Conservation (phyloP, 2,888 invertebrate species). For the Spisula solida region DNA sequence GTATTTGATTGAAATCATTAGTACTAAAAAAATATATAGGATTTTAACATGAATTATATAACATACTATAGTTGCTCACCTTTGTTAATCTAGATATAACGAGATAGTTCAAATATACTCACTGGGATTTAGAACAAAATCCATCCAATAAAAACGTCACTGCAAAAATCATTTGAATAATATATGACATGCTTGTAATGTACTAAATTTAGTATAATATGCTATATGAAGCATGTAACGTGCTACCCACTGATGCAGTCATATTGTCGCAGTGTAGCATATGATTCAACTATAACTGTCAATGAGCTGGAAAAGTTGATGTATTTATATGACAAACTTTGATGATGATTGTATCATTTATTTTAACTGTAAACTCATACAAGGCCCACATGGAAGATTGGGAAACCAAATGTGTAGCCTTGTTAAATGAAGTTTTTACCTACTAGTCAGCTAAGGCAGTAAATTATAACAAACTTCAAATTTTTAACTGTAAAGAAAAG, state of each 20-base stretch:
- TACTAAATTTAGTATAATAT: background rate
- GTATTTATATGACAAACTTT: background rate
- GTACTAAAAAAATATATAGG: too few species aligned
- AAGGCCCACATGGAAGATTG: too few species aligned
- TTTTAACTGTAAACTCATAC: background rate
- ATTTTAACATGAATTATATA: too few species aligned
- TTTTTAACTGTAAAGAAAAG: too few species aligned
- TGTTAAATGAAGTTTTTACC: too few species aligned
- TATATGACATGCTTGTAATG: background rate
- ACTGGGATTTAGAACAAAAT: background rate
- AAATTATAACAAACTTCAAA: background rate
- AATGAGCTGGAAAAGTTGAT: conserved; percentile 1
- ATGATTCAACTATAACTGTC: background rate
- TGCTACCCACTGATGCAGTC: background rate
- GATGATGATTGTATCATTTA: background rate
- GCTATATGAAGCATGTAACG: background rate
- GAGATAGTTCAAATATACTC: background rate
- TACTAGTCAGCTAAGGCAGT: background rate
- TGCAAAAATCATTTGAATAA: background rate
- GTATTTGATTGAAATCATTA: too few species aligned
- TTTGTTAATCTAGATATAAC: background rate
- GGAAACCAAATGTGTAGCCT: too few species aligned
- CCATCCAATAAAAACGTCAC: background rate
- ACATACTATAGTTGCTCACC: too few species aligned
- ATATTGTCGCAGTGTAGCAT: background rate